A percentile compares a stretch with the other conserved stretches of the same genome.
Evolutionary conservation across 2,888 invertebrate species (phyloP).

Genomic region (Tupiocoris notatus): DNA sequence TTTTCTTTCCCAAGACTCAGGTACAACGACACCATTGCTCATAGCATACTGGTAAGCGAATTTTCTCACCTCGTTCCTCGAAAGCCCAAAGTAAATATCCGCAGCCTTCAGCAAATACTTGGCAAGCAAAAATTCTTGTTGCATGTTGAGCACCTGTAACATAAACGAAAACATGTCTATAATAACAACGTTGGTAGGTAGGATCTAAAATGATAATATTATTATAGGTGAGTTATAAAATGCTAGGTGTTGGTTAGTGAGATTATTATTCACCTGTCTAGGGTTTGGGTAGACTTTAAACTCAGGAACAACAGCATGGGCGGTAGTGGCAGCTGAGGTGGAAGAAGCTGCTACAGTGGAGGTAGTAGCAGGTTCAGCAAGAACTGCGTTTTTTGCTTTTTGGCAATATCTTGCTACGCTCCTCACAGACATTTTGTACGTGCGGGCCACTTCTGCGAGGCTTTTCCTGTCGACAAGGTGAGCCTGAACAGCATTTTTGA

Average conservation of each 20-base stretch:
- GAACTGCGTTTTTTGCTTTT: neutral
- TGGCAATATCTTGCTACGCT: slow-evolving; percentile 2
- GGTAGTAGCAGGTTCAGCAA: neutral
- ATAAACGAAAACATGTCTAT: neutral
- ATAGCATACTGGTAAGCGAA: slow-evolving; percentile 46
- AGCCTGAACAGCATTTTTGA: slow-evolving; percentile 11
- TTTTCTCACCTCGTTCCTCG: slow-evolving; percentile 45
- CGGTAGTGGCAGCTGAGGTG: neutral
- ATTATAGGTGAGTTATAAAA: no score
- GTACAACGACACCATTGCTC: slow-evolving; percentile 34
- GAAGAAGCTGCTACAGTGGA: neutral
- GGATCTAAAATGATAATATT: no score
- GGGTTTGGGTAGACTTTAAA: slow-evolving; percentile 7
- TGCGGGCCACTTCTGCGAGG: neutral
- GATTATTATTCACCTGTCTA: slow-evolving; percentile 1
- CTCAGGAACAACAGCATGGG: neutral
- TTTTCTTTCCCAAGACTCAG: slow-evolving; percentile 43
- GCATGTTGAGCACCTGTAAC: slow-evolving; percentile 13
- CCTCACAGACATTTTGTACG: slow-evolving; percentile 1
- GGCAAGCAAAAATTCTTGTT: slow-evolving; percentile 10
- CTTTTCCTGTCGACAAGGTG: slow-evolving; percentile 10
- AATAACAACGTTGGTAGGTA: neutral
- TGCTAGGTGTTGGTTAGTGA: slow-evolving; percentile 1
- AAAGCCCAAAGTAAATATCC: slow-evolving; percentile 43
- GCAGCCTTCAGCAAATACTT: slow-evolving; percentile 18